Evolutionary conservation across 2,888 invertebrate species (phyloP), one percentile per base, ranked within the genome.

Genomic region (Melipona bicolor): DNA sequence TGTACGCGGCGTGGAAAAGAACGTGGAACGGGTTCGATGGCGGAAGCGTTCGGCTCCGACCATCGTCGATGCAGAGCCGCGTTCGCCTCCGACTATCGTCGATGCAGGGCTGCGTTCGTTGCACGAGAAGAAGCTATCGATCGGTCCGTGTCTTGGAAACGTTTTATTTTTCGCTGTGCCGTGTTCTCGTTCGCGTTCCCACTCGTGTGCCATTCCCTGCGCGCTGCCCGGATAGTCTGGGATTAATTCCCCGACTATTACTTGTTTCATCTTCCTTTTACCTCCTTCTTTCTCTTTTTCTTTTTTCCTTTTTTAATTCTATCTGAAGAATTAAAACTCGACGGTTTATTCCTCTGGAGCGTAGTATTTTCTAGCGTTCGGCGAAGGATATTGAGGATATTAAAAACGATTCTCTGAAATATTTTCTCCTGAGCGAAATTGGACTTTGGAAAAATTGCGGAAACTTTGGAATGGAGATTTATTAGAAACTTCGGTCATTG

Each of bases 51-150:
- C 27, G 77, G 72, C 68, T 32, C 77, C 77, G 76, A 59, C 73
- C n/a, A 56, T 76, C 36, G 59, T 62, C 88, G 77, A 78, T 77
- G 59, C 76, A 83, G 82, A 65, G 83, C 79, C 77, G 84, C 84
- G 85, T 84, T 72, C 81, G 83, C n/a, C 68, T 32, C 77, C 77
- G 76, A 59, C 73, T 56, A 56, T 76, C 36, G 59, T 62, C 88
- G 77, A 78, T 77, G 59, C 76, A 83, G 82, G 70, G 83, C 79
- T 79, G 84, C 84, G 85, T 84, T 72, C 81, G 83, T 86, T 83
- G 79, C 86, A 87, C 81, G 76, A 84, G 50, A 89, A 86, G 85
- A 83, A 84, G 61, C 75, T 89, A 89, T 89, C 89, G 89, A 89
- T 89, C 89, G 83, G 43, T 36, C 68, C 77, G 69, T 82, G 87